These are phyloP conservation scores for Bruchidius siliquastri DNA, from an alignment of 2,888 invertebrate species.

Conservation along the genomic window DNA sequence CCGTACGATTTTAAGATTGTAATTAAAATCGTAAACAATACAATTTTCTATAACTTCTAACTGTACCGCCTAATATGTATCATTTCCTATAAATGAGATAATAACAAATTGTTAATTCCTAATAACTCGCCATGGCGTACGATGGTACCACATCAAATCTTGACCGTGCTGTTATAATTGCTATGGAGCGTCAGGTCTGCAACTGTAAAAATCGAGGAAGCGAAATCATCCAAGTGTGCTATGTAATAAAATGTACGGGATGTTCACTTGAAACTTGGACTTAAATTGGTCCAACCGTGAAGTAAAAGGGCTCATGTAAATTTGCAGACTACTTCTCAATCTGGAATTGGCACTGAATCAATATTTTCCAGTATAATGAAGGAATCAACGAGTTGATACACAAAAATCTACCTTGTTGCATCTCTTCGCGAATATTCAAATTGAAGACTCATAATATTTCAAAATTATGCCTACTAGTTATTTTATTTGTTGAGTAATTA, in stretches of 20 bases:
- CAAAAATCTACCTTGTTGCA: too few species aligned
- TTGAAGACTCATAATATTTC: too few species aligned
- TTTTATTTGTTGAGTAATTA: too few species aligned
- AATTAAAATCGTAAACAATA: neutral
- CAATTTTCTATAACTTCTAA: neutral
- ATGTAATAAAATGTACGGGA: neutral
- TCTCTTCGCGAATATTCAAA: too few species aligned
- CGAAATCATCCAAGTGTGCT: neutral
- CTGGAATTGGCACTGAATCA: too few species aligned
- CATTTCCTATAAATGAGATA: neutral
- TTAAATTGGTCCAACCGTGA: too few species aligned
- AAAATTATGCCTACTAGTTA: too few species aligned
- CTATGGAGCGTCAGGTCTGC: neutral
- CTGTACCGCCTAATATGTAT: neutral
- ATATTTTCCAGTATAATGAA: too few species aligned
- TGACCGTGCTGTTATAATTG: neutral
- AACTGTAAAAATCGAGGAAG: neutral
- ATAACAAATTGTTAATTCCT: neutral
- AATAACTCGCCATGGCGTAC: neutral
- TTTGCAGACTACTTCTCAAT: too few species aligned
- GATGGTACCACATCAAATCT: neutral
- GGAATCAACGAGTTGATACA: too few species aligned
- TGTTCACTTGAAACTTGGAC: neutral
- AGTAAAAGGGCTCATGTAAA: too few species aligned
- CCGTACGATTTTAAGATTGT: neutral